Conservation (phyloP, 2,113 vertebrate genomes). For the Grantiella picta region DNA sequence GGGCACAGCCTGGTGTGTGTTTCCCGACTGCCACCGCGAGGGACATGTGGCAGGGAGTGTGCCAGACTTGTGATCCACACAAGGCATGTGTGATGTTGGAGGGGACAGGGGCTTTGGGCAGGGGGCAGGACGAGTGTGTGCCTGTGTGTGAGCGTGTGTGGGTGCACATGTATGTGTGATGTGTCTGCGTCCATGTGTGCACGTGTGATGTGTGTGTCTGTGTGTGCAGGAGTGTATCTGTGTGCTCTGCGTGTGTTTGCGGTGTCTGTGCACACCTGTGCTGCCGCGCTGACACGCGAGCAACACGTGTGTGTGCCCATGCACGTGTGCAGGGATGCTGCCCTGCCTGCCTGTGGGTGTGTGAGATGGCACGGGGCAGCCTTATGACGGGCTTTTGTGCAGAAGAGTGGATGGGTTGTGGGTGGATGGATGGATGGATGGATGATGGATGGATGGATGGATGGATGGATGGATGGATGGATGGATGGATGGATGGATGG, state of each 20-base stretch:
- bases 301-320: not conserved
- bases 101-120: not conserved
- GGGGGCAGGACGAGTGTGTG: rapidly evolving
- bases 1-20: rapidly evolving
- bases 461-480: rapidly evolving
- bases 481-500: rapidly evolving
- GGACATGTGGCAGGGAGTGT: rapidly evolving
- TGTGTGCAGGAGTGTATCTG: not conserved
- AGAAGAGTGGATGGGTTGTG: not conserved
- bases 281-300: not conserved
- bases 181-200: not conserved
- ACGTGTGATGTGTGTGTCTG: too few species aligned
- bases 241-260: not conserved
- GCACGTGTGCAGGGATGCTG: not conserved
- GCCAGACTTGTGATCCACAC: not conserved
- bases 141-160: rapidly evolving
- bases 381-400: too few species aligned
- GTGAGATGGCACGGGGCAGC: too few species aligned
- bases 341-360: too few species aligned
- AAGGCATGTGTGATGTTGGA: rapidly evolving
- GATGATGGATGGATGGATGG: not conserved
- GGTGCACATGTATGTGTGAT: too few species aligned
- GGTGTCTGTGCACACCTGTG: not conserved
- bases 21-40: rapidly evolving
- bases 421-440: not conserved